Conservation (phyloP, 2,113 vertebrate genomes). For the Bubo scandiacus region DNA sequence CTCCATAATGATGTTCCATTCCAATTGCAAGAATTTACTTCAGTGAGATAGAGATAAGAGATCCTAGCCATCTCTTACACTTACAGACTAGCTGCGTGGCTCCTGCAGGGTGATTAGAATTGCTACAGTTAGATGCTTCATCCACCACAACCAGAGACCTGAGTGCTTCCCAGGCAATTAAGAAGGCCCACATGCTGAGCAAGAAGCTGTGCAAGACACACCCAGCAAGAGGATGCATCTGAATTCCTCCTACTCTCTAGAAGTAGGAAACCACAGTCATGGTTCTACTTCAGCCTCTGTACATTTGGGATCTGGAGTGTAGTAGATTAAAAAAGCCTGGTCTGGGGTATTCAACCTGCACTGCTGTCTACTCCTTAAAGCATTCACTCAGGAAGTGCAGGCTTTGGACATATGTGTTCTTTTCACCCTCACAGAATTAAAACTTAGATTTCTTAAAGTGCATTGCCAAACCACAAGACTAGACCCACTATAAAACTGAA, state of each 20-base stretch:
- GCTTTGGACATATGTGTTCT: not conserved
- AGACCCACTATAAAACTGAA: not conserved
- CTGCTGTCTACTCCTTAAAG: not conserved
- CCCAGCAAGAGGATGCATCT: not conserved
- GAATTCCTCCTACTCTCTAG: not conserved
- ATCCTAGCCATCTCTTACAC: not conserved
- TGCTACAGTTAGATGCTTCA: not conserved
- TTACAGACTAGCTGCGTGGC: not conserved
- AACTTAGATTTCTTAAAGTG: not conserved
- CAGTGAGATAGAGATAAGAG: not conserved
- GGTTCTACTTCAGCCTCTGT: not conserved
- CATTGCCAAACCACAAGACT: not conserved
- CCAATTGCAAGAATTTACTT: not conserved
- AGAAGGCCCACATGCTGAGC: not conserved
- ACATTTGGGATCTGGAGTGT: not conserved
- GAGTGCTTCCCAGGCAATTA: not conserved
- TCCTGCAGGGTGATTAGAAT: not conserved
- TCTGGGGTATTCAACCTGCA: not conserved
- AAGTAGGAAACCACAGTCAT: not conserved
- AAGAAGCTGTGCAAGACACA: not conserved
- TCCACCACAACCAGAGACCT: not conserved
- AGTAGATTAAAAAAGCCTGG: not conserved
- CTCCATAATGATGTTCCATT: not conserved
- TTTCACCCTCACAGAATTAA: not conserved
- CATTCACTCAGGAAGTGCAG: rapidly evolving